phyloP scores from a whole-genome alignment of 92 coral and sea anemone genomes.

The Siderastrea siderea region DNA sequence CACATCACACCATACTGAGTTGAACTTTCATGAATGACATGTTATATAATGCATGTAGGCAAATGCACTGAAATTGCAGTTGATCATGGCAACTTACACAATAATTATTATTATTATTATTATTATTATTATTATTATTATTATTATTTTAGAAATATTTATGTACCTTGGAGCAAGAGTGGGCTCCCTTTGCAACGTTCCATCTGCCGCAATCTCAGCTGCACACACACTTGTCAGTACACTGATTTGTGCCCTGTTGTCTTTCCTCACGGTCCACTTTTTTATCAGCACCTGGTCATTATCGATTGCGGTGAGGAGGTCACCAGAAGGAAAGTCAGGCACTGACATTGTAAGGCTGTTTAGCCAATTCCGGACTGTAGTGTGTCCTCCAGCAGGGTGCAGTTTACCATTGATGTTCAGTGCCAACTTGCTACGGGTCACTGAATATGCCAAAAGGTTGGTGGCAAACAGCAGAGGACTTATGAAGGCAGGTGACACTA shows the following conservation, averaged over 20 bases:
- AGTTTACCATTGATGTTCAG: conserved; percentile 37
- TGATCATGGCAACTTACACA: background rate
- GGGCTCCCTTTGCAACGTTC: background rate
- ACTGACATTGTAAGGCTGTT: conserved; percentile 23
- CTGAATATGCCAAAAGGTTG: conserved; percentile 52
- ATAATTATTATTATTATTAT: background rate
- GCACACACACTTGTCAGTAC: conserved; percentile 35
- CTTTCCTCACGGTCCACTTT: conserved; percentile 63
- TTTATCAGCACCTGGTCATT: conserved; percentile 64
- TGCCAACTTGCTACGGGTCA: conserved; percentile 38
- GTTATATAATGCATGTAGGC: background rate
- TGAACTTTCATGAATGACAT: background rate
- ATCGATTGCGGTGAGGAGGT: conserved; percentile 42
- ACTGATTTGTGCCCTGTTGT: conserved; percentile 61
- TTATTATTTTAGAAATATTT: background rate
- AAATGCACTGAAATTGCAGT: conserved; percentile 1
- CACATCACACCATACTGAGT: background rate
- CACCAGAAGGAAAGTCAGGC: conserved; percentile 43
- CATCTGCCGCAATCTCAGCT: background rate
- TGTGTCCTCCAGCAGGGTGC: conserved; percentile 35
- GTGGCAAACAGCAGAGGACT: conserved; percentile 49
- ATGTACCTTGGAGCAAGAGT: conserved; percentile 12
- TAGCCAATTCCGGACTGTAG: conserved; percentile 39
- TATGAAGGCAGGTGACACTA: conserved; percentile 47
- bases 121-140: background rate